phyloP scores from a whole-genome alignment of 2,113 vertebrate genomes.

The Stomatorhinus ivindoensis region DNA sequence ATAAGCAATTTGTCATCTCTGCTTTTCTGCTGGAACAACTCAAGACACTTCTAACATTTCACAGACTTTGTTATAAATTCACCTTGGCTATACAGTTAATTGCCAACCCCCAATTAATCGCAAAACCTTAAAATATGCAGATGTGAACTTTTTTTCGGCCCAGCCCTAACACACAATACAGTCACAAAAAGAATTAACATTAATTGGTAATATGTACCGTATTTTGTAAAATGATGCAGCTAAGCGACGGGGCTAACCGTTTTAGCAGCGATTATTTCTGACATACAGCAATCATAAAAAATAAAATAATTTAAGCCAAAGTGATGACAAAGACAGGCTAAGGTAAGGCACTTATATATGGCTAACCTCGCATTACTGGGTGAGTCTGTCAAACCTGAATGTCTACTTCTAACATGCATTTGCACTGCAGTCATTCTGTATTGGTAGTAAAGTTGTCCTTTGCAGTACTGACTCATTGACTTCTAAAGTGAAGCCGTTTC shows the following conservation, averaged over 20 bases:
- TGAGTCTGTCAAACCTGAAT: background rate
- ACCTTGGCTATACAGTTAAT: too few species aligned
- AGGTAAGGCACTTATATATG: background rate
- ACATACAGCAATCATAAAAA: background rate
- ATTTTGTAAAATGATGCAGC: background rate
- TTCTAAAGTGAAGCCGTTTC: background rate
- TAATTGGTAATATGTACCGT: background rate
- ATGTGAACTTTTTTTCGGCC: too few species aligned
- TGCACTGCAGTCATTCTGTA: background rate
- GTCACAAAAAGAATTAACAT: background rate
- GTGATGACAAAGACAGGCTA: background rate
- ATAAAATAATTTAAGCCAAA: background rate
- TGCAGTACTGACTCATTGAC: background rate
- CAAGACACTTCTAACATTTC: background rate
- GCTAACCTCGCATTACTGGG: background rate
- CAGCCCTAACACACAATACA: background rate
- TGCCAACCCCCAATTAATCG: background rate
- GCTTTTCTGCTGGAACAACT: background rate
- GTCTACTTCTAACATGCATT: background rate
- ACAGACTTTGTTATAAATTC: background rate
- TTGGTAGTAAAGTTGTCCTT: background rate
- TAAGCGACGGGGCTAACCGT: background rate
- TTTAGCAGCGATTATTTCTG: background rate
- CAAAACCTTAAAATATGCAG: background rate
- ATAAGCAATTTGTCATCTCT: background rate